Conservation (phyloP, 2,888 invertebrate species). For the Tanaodytes sp. region DNA sequence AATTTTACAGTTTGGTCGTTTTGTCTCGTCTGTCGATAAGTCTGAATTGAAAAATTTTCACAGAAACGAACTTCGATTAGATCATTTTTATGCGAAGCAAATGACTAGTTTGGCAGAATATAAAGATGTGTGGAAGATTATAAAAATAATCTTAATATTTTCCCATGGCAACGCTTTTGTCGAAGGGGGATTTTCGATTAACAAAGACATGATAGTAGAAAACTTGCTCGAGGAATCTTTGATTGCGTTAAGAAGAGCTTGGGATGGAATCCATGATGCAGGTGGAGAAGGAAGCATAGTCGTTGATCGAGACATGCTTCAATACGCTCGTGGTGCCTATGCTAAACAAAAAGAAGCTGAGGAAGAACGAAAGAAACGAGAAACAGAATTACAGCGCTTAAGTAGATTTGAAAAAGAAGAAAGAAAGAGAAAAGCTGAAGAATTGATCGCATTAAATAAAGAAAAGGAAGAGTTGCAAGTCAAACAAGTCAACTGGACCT, state of each 20-base stretch:
- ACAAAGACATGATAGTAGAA: constrained; percentile 28
- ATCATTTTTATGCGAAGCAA: background rate
- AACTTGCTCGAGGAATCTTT: constrained; percentile 20
- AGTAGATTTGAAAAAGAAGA: constrained; percentile 13
- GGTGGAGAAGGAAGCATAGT: constrained; percentile 10
- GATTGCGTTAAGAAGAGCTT: constrained; percentile 23
- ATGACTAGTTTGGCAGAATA: constrained; percentile 9
- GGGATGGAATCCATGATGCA: constrained; percentile 22
- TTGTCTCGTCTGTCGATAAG: background rate
- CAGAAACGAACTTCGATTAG: constrained; percentile 12
- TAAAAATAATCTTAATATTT: constrained; percentile 20
- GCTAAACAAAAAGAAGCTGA: background rate
- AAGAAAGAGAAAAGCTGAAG: constrained; percentile 16
- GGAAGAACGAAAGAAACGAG: constrained; percentile 7
- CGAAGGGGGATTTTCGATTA: constrained; percentile 21
- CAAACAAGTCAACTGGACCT: constrained; percentile 11
- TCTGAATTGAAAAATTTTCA: background rate
- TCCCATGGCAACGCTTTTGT: constrained; percentile 26
- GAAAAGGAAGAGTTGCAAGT: constrained; percentile 8
- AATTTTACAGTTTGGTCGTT: constrained; percentile 14
- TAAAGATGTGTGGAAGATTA: background rate
- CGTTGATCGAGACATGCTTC: constrained; percentile 17
- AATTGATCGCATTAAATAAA: constrained; percentile 9
- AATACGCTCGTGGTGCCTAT: constrained; percentile 18
- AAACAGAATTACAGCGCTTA: constrained; percentile 1